Evolutionary conservation across 2,113 vertebrate species (phyloP).

Genomic region (Papio anubis): DNA sequence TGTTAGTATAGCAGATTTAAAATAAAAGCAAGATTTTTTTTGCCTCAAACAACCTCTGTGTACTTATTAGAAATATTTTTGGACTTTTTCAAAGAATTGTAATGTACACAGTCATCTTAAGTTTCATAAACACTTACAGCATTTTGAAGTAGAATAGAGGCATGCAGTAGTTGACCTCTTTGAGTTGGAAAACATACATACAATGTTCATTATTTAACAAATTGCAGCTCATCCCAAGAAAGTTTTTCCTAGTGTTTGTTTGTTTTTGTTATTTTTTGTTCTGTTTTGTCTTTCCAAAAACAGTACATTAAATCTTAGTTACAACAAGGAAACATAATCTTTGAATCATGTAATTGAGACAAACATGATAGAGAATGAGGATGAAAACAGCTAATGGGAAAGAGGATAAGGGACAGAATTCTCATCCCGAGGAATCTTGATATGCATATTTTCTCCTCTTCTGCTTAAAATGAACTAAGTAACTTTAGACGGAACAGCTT

Average conservation of each 20-base stretch:
- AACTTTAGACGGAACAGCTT: background rate
- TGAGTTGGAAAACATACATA: background rate
- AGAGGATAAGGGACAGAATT: background rate
- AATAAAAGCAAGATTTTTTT: background rate
- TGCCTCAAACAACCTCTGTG: background rate
- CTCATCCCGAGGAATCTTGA: background rate
- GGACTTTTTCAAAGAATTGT: background rate
- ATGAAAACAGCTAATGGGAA: constrained; percentile 36
- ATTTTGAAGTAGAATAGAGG: background rate
- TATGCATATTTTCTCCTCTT: background rate
- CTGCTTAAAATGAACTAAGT: background rate
- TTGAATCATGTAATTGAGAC: constrained; percentile 65
- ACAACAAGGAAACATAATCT: constrained; percentile 45
- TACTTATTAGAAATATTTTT: background rate
- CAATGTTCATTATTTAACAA: background rate
- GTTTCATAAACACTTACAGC: background rate
- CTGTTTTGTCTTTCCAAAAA: background rate
- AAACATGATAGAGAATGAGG: constrained; percentile 62
- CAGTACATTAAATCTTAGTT: constrained; percentile 38
- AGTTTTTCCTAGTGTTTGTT: background rate
- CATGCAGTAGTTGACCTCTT: background rate
- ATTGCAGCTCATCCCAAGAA: background rate
- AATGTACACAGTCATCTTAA: background rate
- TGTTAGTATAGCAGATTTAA: background rate
- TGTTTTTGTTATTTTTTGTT: background rate